A percentile compares a stretch with the other conserved stretches of the same genome.
Conservation (phyloP, 2,888 invertebrate species). For the Netelia fuscicornis region DNA sequence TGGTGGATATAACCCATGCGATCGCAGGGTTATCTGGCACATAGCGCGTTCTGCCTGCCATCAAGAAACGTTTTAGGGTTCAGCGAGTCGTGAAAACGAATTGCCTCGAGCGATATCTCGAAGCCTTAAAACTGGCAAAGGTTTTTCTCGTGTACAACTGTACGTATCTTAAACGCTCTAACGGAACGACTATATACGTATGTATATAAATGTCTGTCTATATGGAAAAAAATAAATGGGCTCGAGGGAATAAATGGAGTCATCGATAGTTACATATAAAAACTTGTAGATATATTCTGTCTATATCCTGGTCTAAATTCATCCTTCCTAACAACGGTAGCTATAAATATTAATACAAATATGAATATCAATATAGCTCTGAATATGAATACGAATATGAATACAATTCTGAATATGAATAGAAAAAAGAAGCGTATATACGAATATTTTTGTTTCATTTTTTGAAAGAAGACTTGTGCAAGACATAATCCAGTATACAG, state of each 20-base stretch:
- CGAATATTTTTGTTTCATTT: no score
- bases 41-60: slow-evolving; percentile 34
- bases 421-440: no score
- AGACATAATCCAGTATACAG: no score
- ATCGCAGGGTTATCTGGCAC: background rate
- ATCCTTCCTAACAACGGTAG: no score
- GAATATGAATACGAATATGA: no score
- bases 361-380: no score
- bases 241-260: background rate
- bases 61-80: slow-evolving; percentile 58
- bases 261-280: background rate
- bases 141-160: background rate
- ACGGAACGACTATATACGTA: background rate
- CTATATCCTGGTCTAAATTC: background rate
- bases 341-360: no score
- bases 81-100: slow-evolving; percentile 58
- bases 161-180: background rate
- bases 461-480: no score
- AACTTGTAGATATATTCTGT: background rate
- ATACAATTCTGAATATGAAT: no score
- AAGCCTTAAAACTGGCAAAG: background rate
- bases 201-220: background rate
- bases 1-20: slow-evolving; percentile 9
- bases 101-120: slow-evolving; percentile 16
- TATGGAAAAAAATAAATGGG: background rate